phyloP scores from a whole-genome alignment of 2,113 vertebrate species.

The Pterocles orientalis region DNA sequence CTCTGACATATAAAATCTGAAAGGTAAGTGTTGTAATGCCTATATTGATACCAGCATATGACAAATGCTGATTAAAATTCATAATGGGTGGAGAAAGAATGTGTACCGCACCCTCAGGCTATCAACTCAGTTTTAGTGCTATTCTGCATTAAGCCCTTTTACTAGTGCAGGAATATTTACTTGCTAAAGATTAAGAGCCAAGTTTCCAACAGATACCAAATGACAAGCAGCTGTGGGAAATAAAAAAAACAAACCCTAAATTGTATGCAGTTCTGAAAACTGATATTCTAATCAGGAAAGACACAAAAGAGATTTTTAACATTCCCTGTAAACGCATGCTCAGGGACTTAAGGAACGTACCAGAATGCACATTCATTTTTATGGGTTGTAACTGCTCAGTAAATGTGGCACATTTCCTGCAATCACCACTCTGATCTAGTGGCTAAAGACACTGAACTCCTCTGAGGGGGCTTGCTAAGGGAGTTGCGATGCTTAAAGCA shows the following conservation, averaged over 20 bases:
- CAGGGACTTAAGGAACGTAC: not conserved
- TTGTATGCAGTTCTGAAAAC: not conserved
- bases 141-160: not conserved
- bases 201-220: not conserved
- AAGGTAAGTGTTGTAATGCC: not conserved
- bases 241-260: too few species aligned
- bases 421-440: not conserved
- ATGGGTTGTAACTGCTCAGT: not conserved
- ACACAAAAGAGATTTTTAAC: not conserved
- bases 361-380: not conserved
- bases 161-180: not conserved
- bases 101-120: not conserved
- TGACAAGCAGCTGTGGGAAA: not conserved
- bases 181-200: not conserved
- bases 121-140: not conserved
- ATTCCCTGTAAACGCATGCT: not conserved
- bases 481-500: not conserved
- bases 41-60: not conserved
- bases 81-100: constrained; percentile 1
- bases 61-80: not conserved
- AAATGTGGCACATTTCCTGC: not conserved
- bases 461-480: not conserved
- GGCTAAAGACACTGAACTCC: not conserved
- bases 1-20: not conserved
- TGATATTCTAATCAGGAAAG: not conserved